Conservation (phyloP, 1,140 invertebrate species). For the Triops longicaudatus region DNA sequence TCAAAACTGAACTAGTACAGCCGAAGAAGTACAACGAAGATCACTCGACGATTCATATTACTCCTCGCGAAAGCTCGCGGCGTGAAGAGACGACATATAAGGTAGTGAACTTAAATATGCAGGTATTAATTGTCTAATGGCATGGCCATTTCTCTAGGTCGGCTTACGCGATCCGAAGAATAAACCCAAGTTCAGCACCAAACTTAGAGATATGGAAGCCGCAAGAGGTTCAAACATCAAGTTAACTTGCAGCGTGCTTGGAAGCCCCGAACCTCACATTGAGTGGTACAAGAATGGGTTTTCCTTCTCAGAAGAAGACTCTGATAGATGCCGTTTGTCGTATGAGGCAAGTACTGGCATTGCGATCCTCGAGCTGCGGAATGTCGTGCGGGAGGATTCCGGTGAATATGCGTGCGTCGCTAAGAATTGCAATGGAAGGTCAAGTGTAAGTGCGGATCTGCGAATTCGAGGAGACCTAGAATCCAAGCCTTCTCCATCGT, state of each 20-base stretch:
- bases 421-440: conserved; percentile 59
- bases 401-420: conserved; percentile 51
- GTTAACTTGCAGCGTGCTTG: conserved; percentile 74
- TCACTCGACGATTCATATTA: background rate
- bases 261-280: conserved; percentile 65
- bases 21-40: background rate
- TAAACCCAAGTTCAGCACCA: conserved; percentile 72
- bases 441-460: conserved; percentile 56
- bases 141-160: background rate
- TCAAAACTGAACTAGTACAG: background rate
- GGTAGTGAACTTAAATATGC: background rate
- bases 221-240: conserved; percentile 61
- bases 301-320: conserved; percentile 39
- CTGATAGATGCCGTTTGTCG: conserved; percentile 15
- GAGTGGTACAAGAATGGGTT: conserved; percentile 58
- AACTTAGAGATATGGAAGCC: conserved; percentile 63
- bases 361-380: conserved; percentile 61
- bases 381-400: conserved; percentile 39
- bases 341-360: conserved; percentile 53
- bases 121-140: background rate
- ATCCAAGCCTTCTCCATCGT: conserved; percentile 54
- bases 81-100: background rate
- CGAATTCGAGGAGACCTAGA: conserved; percentile 55
- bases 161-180: conserved; percentile 42
- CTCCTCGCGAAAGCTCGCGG: background rate